These are phyloP conservation scores for Enteromius paludinosus DNA, from an alignment of 2,797 vertebrate genomes.

Conservation along the genomic window DNA sequence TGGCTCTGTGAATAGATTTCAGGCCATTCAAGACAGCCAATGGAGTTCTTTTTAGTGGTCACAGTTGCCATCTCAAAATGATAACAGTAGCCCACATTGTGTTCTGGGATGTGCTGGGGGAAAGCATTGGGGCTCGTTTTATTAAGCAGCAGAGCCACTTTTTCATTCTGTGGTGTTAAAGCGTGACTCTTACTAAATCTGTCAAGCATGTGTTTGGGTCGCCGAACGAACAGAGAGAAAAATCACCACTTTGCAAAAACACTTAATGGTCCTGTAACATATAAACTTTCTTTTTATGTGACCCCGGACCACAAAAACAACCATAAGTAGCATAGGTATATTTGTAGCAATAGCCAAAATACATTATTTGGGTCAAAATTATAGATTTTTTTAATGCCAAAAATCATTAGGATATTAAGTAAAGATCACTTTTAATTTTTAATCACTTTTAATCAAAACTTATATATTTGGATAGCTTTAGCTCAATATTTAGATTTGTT, in stretches of 20 bases:
- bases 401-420: no score
- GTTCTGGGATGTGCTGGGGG: background rate
- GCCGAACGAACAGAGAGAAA: background rate
- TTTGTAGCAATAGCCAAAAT: no score
- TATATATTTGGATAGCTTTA: no score
- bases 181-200: background rate
- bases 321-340: no score
- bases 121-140: background rate
- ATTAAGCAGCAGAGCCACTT: background rate
- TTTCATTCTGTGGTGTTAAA: background rate
- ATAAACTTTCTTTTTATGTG: background rate
- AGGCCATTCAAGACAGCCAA: slow-evolving; percentile 29
- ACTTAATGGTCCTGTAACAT: background rate
- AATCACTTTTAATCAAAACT: no score
- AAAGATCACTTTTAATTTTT: no score
- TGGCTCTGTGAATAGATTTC: slow-evolving; percentile 39
- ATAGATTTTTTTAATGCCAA: no score
- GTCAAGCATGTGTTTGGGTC: slow-evolving; percentile 2
- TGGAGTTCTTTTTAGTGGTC: slow-evolving; percentile 32
- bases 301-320: no score
- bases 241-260: background rate
- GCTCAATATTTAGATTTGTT: no score
- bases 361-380: no score
- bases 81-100: slow-evolving; percentile 40
- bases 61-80: slow-evolving; percentile 33